A percentile compares a stretch with the other conserved stretches of the same genome.
phyloP scores from a whole-genome alignment of 2,797 vertebrate species.

The Molossus molossus region DNA sequence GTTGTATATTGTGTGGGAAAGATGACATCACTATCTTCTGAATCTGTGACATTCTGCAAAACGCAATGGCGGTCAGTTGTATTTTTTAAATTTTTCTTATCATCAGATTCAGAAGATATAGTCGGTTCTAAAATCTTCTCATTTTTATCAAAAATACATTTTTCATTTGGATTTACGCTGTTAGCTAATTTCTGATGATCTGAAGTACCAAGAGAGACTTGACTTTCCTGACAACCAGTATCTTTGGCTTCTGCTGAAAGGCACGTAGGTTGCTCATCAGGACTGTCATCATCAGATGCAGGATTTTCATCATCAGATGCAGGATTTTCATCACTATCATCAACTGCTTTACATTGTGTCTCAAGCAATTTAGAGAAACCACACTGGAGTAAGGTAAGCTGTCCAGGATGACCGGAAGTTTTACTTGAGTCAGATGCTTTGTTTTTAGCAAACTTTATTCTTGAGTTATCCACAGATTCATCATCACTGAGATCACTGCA shows the following conservation, averaged over 20 bases:
- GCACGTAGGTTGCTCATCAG: constrained; percentile 73
- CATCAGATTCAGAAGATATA: constrained; percentile 87
- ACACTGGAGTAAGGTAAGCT: constrained; percentile 92
- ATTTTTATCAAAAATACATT: constrained; percentile 33
- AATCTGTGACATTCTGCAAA: constrained; percentile 81
- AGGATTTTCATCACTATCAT: constrained; percentile 57
- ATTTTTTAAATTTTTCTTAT: constrained; percentile 74
- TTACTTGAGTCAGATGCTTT: constrained; percentile 74
- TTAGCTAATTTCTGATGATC: constrained; percentile 58
- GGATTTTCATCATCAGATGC: constrained; percentile 42
- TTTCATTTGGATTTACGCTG: constrained; percentile 66
- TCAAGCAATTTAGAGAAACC: constrained; percentile 92
- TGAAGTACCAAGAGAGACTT: constrained; percentile 20
- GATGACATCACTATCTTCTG: constrained; percentile 84
- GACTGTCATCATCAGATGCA: constrained; percentile 70
- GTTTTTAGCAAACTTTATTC: constrained; percentile 75
- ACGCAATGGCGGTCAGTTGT: constrained; percentile 42
- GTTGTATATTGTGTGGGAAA: constrained; percentile 85
- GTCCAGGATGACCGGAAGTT: constrained; percentile 79
- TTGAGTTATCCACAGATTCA: constrained; percentile 87
- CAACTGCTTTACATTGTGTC: constrained; percentile 77
- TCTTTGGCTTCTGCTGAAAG: constrained; percentile 84
- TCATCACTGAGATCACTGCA: constrained; percentile 94
- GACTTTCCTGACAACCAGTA: constrained; percentile 71
- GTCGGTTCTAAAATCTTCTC: constrained; percentile 69